Conservation (phyloP, 2,888 invertebrate species). For the Thymelicus sylvestris region DNA sequence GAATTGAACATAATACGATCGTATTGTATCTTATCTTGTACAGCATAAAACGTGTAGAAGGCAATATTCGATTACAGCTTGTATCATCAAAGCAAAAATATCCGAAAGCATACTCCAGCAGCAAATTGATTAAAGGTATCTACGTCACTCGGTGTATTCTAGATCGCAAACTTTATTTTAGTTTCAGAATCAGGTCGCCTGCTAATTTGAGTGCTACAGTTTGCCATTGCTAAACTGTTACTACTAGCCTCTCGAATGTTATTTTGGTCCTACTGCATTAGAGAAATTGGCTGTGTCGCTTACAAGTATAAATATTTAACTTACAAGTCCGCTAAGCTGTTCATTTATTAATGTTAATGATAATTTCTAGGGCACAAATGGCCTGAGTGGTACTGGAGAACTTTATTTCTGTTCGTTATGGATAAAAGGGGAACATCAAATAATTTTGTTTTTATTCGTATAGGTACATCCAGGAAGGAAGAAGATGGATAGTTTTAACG, state of each 20-base stretch:
- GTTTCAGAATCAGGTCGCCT: constrained; percentile 58
- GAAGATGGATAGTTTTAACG: too few species aligned
- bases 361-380: constrained; percentile 8
- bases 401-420: too few species aligned
- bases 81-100: background rate
- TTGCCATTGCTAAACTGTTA: constrained; percentile 31
- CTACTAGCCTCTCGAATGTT: constrained; percentile 24
- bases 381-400: too few species aligned
- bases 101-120: background rate
- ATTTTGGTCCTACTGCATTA: constrained; percentile 27
- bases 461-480: too few species aligned
- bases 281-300: background rate
- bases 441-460: too few species aligned
- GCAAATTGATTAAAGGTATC: constrained; percentile 12
- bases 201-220: constrained; percentile 61
- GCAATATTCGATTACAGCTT: background rate
- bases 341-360: background rate
- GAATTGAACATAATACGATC: too few species aligned
- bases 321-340: background rate
- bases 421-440: too few species aligned
- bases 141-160: background rate
- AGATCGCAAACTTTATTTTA: constrained; percentile 55
- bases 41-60: too few species aligned
- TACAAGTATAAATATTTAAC: background rate
- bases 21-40: too few species aligned